Percentiles rank a stretch among this genome's conserved stretches.
Evolutionary conservation across 1,140 invertebrate genomes (phyloP).

Genomic region (Subanguina moxae): DNA sequence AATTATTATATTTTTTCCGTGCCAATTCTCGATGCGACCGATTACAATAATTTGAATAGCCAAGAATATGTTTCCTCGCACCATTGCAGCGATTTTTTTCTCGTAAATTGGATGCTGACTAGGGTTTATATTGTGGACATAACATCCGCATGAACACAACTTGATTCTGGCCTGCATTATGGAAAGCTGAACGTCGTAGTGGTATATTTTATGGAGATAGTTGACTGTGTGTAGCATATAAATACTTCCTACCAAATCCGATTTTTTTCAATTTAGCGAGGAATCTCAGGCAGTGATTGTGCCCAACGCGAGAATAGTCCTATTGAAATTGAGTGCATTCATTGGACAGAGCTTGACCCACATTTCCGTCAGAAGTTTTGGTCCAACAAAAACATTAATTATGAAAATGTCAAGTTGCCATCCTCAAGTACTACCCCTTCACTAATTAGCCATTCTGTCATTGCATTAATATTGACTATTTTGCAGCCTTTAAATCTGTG

Average conservation of each 20-base stretch:
- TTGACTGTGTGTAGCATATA: background rate
- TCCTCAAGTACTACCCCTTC: slow-evolving; percentile 1
- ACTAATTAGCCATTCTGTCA: background rate
- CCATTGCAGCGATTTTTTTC: no score
- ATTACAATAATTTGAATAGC: no score
- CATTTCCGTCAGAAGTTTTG: background rate
- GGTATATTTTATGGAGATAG: no score
- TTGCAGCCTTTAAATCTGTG: background rate
- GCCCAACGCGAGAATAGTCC: background rate
- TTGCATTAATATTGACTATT: background rate
- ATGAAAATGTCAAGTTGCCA: background rate
- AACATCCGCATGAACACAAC: no score
- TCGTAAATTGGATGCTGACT: no score
- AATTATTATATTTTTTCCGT: no score
- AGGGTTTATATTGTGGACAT: no score
- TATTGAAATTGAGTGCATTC: slow-evolving; percentile 11
- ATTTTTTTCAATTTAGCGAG: background rate
- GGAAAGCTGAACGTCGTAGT: no score
- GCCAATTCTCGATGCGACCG: no score
- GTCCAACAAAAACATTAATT: slow-evolving; percentile 2
- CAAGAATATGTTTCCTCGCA: no score
- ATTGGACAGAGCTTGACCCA: background rate
- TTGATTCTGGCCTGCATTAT: no score
- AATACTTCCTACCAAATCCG: background rate
- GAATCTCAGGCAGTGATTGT: slow-evolving; percentile 8